phyloP scores from a whole-genome alignment of 2,113 vertebrate genomes.

The Myiopsitta monachus region DNA sequence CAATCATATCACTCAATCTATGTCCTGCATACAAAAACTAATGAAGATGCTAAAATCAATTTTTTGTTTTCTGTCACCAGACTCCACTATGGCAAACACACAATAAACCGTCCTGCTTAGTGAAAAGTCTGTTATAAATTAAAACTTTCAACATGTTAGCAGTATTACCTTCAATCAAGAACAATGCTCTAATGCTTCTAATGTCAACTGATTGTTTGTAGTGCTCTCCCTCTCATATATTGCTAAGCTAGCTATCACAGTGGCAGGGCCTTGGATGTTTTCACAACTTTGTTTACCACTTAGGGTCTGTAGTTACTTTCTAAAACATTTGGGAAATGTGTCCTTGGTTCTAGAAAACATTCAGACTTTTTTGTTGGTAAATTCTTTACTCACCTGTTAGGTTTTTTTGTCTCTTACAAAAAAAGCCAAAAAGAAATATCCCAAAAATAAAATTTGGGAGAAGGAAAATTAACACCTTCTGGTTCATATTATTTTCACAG shows the following conservation, averaged over 20 bases:
- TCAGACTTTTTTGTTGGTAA: not conserved
- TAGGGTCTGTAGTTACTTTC: not conserved
- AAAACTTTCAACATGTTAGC: not conserved
- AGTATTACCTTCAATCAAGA: not conserved
- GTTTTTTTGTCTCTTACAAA: not conserved
- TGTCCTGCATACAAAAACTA: not conserved
- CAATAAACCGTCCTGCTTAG: not conserved
- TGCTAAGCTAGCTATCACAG: not conserved
- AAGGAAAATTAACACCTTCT: slow-evolving; percentile 46
- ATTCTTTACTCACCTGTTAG: slow-evolving; percentile 40
- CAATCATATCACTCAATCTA: not conserved
- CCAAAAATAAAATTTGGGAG: slow-evolving; percentile 44
- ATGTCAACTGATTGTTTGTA: not conserved
- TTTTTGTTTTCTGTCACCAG: not conserved
- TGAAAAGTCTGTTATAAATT: not conserved
- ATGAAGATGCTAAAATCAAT: not conserved
- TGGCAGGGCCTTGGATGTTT: not conserved
- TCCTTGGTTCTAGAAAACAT: not conserved
- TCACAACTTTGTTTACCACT: not conserved
- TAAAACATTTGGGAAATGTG: not conserved
- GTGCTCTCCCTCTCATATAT: not conserved
- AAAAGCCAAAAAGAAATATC: slow-evolving; percentile 13
- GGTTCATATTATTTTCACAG: slow-evolving; percentile 42
- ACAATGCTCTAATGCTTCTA: not conserved
- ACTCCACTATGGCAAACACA: not conserved